phyloP scores from a whole-genome alignment of 2,888 invertebrate species.

The Cotesia congregata region DNA sequence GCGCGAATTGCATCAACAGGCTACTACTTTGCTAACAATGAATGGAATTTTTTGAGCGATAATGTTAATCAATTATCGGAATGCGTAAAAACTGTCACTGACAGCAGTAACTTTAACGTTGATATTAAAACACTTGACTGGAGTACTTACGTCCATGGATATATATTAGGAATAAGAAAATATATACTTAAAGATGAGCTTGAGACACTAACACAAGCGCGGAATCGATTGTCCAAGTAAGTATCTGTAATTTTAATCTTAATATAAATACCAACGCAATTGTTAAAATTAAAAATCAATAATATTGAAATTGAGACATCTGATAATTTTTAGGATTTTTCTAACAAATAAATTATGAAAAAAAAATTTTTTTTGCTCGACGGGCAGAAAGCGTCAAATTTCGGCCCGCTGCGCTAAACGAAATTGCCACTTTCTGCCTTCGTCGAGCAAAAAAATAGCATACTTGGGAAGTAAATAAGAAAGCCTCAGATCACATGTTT shows the following conservation, averaged over 20 bases:
- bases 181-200: conserved; percentile 85
- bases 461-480: too few relatives aligned
- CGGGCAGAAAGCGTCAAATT: too few relatives aligned
- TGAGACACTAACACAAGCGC: conserved; percentile 77
- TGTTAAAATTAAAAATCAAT: neutral
- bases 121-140: conserved; percentile 80
- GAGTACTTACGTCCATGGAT: conserved; percentile 84
- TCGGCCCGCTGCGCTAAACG: too few relatives aligned
- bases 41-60: conserved; percentile 83
- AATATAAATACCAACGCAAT: neutral
- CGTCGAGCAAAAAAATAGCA: too few relatives aligned
- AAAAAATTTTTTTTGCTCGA: too few relatives aligned
- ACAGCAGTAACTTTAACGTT: conserved; percentile 77
- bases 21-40: conserved; percentile 87
- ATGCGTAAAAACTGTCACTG: conserved; percentile 73
- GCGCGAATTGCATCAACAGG: conserved; percentile 84
- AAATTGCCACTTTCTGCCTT: too few relatives aligned
- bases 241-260: conserved; percentile 41
- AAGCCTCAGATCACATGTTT: too few relatives aligned
- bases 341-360: too few relatives aligned
- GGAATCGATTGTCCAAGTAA: conserved; percentile 78
- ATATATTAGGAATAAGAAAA: conserved; percentile 86
- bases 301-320: too few relatives aligned
- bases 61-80: conserved; percentile 76
- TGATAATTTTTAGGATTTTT: too few relatives aligned